Base-by-base conservation (phyloP, 2,113 vertebrate genomes). In the Engraulis encrasicolus region DNA sequence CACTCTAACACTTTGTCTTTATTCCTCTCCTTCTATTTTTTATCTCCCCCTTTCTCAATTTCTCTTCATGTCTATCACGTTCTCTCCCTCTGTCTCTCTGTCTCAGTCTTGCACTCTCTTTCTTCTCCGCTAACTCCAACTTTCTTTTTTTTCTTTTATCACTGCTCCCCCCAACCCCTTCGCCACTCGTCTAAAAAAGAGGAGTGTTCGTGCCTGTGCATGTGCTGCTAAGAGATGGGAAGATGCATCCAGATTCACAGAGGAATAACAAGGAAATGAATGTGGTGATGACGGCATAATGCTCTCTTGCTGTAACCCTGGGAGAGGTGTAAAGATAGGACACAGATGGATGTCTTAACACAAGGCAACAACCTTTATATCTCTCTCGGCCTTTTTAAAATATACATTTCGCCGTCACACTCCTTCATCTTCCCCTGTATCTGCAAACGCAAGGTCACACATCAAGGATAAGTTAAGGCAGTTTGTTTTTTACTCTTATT, bases 331-430 rank as follows among this genome's bases (percentile, higher is more conserved):
- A 34, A 27, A 31, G 27, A 71, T 34, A 34, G 5, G 23, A 31
- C 31, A 31, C 4, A 31, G 85, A 89, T 6, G 3, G 83, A 89
- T 74, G 85, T 81, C 79, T 80, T 82, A 79, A 86, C 37, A 15
- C 71, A 45, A 79, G 86, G 83, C 50, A 84, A 36, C 17, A 79
- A 85, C 61, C 81, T 61, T 85, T 87, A 86, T 90, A 7, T 12
- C 45, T 49, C 38, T 19, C 5, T n/a, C n/a, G n/a, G n/a, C n/a
- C 19, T 19, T 54, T 5, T 54, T 20, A 20, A 54, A 4, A 54
- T 54, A 20, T 7, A 20, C 17, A 45, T 45, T 45, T 45, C n/a
- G 40, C 40, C 27, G 31, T 11, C 27, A 71, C 11, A 31, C 23
- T 58, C 2, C 19, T 31, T 23, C 27, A 31, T 23, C 6, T 27